Evolutionary conservation across 1,140 invertebrate species (phyloP), one percentile per base, ranked within the genome.

Genomic region (Drosophila subpulchrella): DNA sequence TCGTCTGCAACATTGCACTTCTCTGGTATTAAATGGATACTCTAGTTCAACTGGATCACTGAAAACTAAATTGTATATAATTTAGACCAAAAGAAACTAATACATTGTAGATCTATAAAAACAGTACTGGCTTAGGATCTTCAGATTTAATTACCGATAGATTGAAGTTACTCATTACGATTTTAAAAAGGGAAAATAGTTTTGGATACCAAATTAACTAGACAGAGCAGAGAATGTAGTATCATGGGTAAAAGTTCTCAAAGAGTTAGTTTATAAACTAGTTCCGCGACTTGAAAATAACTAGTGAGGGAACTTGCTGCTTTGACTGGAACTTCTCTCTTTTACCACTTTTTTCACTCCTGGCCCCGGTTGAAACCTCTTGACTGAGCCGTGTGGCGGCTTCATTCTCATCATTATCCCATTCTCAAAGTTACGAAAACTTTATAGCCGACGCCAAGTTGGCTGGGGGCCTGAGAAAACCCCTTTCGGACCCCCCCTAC

Each of bases 401-500:
- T 63, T 56, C 71, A 56, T 75, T 74, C 51, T 65, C 72, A 63
- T 74, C 58, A 72, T 72, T 72, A 72, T 72, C 66, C 66, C 68
- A 71, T 71, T 72, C 46, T 51, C 30, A 72, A 72, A 72, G 68
- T 72, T 72, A 30, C 44, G 66, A 48, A 47, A 72, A 72, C 66
- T 71, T 72, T 72, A 71, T 34, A 50, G 72, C 72, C 72, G 68
- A 48, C 70, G 72, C 58, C 70, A 57, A 48, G 30, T 55, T 72
- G 72, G 70, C 70, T 74, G 70, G 47, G 20, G 30, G 44, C 51
- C 42, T 62, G 24, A 32, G 51, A 48, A 62, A 11, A n/a, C 12
- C n/a, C 42, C 30, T 17, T 50, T 32, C n/a, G 13, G 6, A 3
- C 20, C 6, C 20, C 20, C 24, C 24, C 8, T 0, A 6, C 12